Base-by-base conservation (phyloP, 2,113 vertebrate genomes). In the Tamias sibiricus region DNA sequence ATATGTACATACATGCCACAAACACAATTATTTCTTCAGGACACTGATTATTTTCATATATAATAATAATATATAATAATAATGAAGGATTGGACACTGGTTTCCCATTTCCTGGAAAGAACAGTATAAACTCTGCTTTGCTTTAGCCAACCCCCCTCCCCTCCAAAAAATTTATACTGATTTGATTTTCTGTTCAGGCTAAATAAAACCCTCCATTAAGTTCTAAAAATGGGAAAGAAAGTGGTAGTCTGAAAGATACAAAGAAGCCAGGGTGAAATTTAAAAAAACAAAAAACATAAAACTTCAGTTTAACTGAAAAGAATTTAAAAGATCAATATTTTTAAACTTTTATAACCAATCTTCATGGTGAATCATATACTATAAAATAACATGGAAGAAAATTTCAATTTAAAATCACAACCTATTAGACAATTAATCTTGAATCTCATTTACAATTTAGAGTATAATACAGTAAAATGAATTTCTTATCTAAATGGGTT, bases 371-470 rank as follows among this genome's bases (percentile, higher is more conserved):
- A 90, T 93, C 76, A 94, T 26, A 76, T 1, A 89, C 49, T 81
- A 52, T 76, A 92, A 93, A 93, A 92, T 81, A 92, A 92, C 57
- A 57, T 10, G 9, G 32, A 35, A 94, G 64, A 81, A 94, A 92
- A 30, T 93, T 95, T 94, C 93, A 72, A 84, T 90, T 90, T 87
- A 88, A 95, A 96, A 90, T 22, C 16, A 40, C 42, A 96, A 87
- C 57, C 52, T 91, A 83, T 79, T 92, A 95, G 87, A 75, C 49
- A 85, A 89, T 96, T 87, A 71, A 79, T 87, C 81, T 96, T 86
- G 71, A 86, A 92, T 87, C 72, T 96, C 89, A 95, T 72, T 95
- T 97, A 91, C 81, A 97, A 92, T 92, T 95, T 87, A 88, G 22
- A 97, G 69, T 17, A 82, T 10, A 84, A 77, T 77, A 80, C 14